Evolutionary conservation across 2,888 invertebrate genomes (phyloP), one percentile per base, ranked within the genome.

Genomic region (Tiliacea aurago): DNA sequence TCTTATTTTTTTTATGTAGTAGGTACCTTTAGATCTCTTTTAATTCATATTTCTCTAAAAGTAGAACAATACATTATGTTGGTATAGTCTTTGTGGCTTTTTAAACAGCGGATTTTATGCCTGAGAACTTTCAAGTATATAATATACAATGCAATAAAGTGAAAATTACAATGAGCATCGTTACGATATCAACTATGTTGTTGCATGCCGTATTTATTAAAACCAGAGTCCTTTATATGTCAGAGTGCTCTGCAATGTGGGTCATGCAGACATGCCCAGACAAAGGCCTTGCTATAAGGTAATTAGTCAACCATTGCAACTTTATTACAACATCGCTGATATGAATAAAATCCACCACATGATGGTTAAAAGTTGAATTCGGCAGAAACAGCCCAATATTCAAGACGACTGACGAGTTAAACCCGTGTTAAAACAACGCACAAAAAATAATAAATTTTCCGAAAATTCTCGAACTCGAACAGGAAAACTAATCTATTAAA

Each of bases 211-310:
- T 37, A 53, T 33, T 70, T 49, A 67, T 49, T 45, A 45, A 69
- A 63, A 63, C 33, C 51, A 51, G 47, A 37, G 41, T 63, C 45
- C 66, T 73, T 33, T 53, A 63, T 66, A 67, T 67, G 63, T 67
- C 62, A 73, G 56, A 58, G 33, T 63, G 37, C 45, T 73, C 49
- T 53, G 62, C 23, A 20, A 78, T 63, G 49, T 80, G 53, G 63
- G 75, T 51, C 58, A 68, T 45, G 55, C 55, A 64, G 51, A 68
- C 49, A 49, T 37, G 51, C 61, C 43, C 53, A 49, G 58, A 49
- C 47, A 56, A 5, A n/a, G 45, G 51, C 61, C 73, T 65, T 59
- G 47, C 43, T 62, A 49, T 47, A 33, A 70, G 43, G 56, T 65
- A 58, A 58, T 80, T 63, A 66, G 37, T 66, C 28, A 64, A 74